phyloP scores from a whole-genome alignment of 2,113 vertebrate genomes.

The Carassius gibelio region DNA sequence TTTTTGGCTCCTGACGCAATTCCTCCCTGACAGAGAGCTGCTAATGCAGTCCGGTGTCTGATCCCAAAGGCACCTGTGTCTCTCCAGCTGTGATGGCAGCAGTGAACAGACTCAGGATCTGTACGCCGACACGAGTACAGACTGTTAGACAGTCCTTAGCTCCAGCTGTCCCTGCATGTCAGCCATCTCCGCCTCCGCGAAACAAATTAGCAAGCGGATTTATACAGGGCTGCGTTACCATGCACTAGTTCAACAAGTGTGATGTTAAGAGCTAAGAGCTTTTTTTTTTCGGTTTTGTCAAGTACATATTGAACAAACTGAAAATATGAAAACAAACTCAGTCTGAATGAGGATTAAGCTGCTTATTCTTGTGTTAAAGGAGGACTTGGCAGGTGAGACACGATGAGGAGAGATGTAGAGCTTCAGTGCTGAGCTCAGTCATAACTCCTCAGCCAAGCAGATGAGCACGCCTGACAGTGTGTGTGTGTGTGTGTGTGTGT shows the following conservation, averaged over 20 bases:
- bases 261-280: not conserved
- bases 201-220: not conserved
- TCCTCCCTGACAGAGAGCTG: constrained; percentile 37
- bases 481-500: constrained; percentile 30
- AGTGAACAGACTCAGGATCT: constrained; percentile 59
- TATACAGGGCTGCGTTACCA: not conserved
- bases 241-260: not conserved
- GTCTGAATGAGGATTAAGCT: constrained; percentile 27
- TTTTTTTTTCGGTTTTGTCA: not conserved
- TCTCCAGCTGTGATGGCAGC: constrained; percentile 65
- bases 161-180: constrained; percentile 13
- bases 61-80: constrained; percentile 57
- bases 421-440: constrained; percentile 61
- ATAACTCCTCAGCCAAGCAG: constrained; percentile 71
- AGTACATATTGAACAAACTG: not conserved
- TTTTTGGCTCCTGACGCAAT: constrained; percentile 41
- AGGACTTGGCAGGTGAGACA: not conserved
- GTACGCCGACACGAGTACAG: constrained; percentile 12
- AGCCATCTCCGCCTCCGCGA: not conserved
- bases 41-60: constrained; percentile 60
- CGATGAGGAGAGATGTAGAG: not conserved
- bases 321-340: constrained; percentile 3
- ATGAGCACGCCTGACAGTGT: constrained; percentile 67
- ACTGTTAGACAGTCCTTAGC: not conserved
- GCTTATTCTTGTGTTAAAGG: not conserved